Evolutionary conservation across 2,888 invertebrate genomes (phyloP).

Genomic region (Apodemia hepburni): DNA sequence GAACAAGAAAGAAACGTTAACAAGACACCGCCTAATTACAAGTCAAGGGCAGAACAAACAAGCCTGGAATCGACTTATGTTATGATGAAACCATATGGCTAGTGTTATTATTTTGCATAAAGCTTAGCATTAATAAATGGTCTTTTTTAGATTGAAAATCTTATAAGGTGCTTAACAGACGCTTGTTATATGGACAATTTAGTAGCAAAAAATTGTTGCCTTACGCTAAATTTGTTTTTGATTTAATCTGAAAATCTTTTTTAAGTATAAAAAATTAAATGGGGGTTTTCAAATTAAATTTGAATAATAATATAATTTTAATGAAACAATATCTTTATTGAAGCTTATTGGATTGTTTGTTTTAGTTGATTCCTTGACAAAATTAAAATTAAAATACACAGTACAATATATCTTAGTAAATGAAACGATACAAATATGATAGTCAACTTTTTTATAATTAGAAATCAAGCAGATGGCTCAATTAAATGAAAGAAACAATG

Average conservation of each 20-base stretch:
- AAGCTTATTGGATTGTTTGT: no score
- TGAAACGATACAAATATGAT: no score
- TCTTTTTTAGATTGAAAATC: conserved; percentile 9
- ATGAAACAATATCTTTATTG: no score
- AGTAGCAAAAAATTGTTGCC: neutral
- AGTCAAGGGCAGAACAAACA: conserved; percentile 68
- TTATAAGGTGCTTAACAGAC: neutral
- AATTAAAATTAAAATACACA: no score
- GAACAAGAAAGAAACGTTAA: conserved; percentile 64
- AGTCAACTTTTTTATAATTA: no score
- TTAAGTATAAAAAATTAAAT: no score
- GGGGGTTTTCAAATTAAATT: no score
- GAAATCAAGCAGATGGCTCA: no score
- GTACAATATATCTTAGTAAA: no score
- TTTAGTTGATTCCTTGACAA: no score
- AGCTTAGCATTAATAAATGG: conserved; percentile 21
- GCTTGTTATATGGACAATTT: neutral
- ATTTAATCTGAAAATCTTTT: neutral
- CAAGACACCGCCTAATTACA: conserved; percentile 75
- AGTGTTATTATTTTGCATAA: conserved; percentile 45
- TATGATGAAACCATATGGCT: conserved; percentile 63
- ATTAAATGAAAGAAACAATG: no score
- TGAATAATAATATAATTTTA: no score
- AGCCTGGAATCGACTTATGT: conserved; percentile 50
- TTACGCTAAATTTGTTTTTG: neutral